phyloP scores from a whole-genome alignment of 2,888 invertebrate genomes.

The Tenthredo amoena region DNA sequence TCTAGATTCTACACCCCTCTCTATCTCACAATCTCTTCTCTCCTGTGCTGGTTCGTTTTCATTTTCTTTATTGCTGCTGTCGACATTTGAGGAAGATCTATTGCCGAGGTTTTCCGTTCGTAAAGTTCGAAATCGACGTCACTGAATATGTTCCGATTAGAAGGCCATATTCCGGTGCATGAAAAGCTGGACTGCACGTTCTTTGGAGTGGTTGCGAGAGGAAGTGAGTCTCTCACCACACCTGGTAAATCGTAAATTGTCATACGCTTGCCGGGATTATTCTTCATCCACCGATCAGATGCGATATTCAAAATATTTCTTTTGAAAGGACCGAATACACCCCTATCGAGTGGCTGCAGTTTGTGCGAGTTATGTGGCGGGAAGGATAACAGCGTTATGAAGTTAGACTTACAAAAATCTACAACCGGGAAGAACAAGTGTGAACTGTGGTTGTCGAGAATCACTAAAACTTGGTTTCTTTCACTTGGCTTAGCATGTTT shows the following conservation, averaged over 20 bases:
- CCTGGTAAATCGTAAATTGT: conserved; percentile 68
- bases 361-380: conserved; percentile 71
- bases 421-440: conserved; percentile 63
- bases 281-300: conserved; percentile 65
- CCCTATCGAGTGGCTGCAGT: conserved; percentile 69
- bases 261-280: conserved; percentile 59
- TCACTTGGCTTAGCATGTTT: conserved; percentile 60
- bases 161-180: conserved; percentile 13
- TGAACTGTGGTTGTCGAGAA: conserved; percentile 68
- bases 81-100: background rate
- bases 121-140: conserved; percentile 35
- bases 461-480: conserved; percentile 62
- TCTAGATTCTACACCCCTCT: conserved; percentile 23
- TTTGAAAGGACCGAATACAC: conserved; percentile 70
- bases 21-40: background rate
- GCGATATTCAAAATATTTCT: conserved; percentile 64
- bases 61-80: background rate
- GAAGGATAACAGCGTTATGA: conserved; percentile 67
- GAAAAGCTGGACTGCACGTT: background rate
- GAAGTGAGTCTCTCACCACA: conserved; percentile 57
- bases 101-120: too few relatives aligned
- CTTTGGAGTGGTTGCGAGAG: conserved; percentile 8
- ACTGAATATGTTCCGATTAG: conserved; percentile 42
- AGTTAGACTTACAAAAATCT: conserved; percentile 66
- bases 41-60: background rate